A percentile compares a stretch with the other conserved stretches of the same genome.
Conservation (phyloP, 2,113 vertebrate species). For the Urocitellus parryii region DNA sequence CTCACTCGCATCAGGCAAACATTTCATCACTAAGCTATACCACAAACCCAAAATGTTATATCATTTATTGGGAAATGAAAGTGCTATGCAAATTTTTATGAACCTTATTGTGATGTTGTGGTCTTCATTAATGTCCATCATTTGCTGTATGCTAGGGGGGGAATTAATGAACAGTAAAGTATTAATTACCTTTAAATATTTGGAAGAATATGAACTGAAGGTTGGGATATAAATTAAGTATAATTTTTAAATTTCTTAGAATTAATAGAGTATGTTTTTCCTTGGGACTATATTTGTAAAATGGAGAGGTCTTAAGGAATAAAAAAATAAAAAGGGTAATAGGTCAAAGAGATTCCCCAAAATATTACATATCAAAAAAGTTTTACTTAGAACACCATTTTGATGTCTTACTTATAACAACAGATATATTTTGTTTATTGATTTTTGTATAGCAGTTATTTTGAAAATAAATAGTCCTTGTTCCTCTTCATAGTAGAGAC, state of each 20-base stretch:
- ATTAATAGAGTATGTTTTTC: background rate
- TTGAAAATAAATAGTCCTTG: background rate
- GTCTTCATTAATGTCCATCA: background rate
- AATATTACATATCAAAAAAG: conserved; percentile 14
- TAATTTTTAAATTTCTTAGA: background rate
- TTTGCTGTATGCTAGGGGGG: background rate
- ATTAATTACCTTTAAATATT: conserved; percentile 32
- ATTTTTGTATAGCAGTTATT: background rate
- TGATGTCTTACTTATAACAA: background rate
- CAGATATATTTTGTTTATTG: background rate
- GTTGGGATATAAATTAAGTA: background rate
- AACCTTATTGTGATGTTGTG: background rate
- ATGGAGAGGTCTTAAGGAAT: background rate
- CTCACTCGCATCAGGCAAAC: background rate
- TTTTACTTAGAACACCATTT: background rate
- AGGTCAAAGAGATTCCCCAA: background rate
- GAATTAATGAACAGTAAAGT: background rate
- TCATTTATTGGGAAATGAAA: background rate
- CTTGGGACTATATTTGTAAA: background rate
- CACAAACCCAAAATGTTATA: background rate
- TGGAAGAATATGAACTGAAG: conserved; percentile 20
- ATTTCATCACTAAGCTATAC: background rate
- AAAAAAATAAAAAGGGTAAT: background rate
- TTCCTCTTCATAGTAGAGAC: background rate
- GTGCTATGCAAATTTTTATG: background rate